Conservation (phyloP, 2,797 vertebrate genomes). For the Crypturellus tataupa region DNA sequence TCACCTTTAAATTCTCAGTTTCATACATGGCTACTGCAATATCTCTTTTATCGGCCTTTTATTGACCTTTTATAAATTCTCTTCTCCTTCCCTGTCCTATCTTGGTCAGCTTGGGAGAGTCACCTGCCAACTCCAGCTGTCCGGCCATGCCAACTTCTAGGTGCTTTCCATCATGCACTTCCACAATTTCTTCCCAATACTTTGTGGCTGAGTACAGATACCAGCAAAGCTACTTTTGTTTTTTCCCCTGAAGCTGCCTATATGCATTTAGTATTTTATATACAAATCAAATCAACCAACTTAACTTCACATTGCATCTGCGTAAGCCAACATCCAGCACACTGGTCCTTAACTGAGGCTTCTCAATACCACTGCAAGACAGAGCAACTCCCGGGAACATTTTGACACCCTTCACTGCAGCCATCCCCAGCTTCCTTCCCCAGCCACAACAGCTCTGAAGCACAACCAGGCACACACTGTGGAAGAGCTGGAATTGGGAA, state of each 20-base stretch:
- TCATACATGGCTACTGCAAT: neutral
- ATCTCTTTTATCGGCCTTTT: neutral
- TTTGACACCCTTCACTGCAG: neutral
- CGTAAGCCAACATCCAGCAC: neutral
- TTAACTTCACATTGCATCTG: neutral
- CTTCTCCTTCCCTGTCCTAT: fast-evolving
- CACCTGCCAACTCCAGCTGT: neutral
- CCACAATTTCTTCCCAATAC: neutral
- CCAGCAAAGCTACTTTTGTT: neutral
- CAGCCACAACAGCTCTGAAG: neutral
- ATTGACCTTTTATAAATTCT: neutral
- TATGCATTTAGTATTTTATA: neutral
- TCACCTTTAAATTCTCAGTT: neutral
- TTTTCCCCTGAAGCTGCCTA: neutral
- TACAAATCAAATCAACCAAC: neutral
- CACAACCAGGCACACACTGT: fast-evolving
- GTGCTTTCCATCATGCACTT: neutral
- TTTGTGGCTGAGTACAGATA: neutral
- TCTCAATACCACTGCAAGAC: neutral
- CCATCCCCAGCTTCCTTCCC: neutral
- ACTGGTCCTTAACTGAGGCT: neutral
- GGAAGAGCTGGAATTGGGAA: neutral
- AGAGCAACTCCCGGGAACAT: neutral
- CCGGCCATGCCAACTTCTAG: neutral
- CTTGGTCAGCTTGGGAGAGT: neutral